Conservation (phyloP, 1,140 invertebrate species). For the Telenomus remus region DNA sequence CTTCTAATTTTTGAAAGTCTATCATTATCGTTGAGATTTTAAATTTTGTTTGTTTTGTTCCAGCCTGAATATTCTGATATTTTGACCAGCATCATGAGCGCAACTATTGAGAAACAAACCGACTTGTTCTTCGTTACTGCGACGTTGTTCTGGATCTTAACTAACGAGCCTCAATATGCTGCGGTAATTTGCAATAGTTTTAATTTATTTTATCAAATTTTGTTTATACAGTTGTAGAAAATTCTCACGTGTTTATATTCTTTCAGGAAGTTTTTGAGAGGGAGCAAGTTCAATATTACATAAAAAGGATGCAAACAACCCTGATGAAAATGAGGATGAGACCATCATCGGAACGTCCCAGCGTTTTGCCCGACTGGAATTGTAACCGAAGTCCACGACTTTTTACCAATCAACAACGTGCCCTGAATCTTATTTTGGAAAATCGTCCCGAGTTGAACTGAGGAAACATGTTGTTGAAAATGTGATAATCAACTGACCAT, state of each 20-base stretch:
- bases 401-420: constrained; percentile 24
- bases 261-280: constrained; percentile 25
- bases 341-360: constrained; percentile 18
- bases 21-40: too few relatives aligned
- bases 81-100: constrained; percentile 21
- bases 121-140: constrained; percentile 29
- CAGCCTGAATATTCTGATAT: constrained; percentile 33
- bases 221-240: background rate
- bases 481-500: background rate
- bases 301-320: constrained; percentile 22
- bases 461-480: background rate
- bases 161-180: constrained; percentile 27
- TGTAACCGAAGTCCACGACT: constrained; percentile 26
- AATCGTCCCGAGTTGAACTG: constrained; percentile 14
- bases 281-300: constrained; percentile 17
- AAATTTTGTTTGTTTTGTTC: constrained; percentile 10
- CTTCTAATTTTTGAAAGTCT: background rate
- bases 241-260: background rate
- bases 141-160: constrained; percentile 40
- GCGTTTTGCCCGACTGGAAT: constrained; percentile 41
- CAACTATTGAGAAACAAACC: constrained; percentile 35
- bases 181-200: constrained; percentile 10
- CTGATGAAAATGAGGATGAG: constrained; percentile 24
- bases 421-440: constrained; percentile 35
- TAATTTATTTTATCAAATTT: constrained; percentile 4